Percentiles rank a stretch among this genome's conserved stretches.
These are phyloP conservation scores for Lithophane socia DNA, from an alignment of 2,888 invertebrate species.

Conservation along the genomic window DNA sequence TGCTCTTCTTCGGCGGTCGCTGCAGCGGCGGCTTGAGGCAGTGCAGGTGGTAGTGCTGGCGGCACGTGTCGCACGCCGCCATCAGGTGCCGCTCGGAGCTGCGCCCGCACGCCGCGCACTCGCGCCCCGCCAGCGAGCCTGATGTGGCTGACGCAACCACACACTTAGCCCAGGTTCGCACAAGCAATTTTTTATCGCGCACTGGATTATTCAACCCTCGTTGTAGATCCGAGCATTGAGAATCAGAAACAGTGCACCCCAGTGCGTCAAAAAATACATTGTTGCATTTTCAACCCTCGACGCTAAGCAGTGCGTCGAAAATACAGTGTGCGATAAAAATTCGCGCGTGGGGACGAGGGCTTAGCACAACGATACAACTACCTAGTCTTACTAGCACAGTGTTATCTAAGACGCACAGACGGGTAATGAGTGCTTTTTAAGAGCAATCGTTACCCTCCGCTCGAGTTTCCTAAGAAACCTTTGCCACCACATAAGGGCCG, in stretches of 20 bases:
- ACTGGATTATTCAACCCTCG: neutral
- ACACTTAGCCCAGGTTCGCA: slow-evolving; percentile 41
- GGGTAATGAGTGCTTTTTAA: neutral
- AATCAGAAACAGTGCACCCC: neutral
- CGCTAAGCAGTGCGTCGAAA: neutral
- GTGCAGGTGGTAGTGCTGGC: slow-evolving; percentile 97
- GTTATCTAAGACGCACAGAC: neutral
- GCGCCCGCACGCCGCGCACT: slow-evolving; percentile 96
- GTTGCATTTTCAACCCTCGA: neutral
- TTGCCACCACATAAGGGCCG: neutral
- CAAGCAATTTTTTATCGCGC: neutral
- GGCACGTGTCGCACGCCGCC: slow-evolving; percentile 98
- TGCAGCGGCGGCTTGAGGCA: slow-evolving; percentile 98
- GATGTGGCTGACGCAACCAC: slow-evolving; percentile 64
- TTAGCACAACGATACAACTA: neutral
- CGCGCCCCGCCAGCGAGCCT: slow-evolving; percentile 87
- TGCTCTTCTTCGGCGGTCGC: slow-evolving; percentile 98
- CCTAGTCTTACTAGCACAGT: neutral
- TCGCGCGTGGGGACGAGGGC: neutral
- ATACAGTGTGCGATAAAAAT: neutral
- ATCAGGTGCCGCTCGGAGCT: slow-evolving; percentile 97
- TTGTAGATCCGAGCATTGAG: neutral
- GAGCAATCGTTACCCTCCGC: neutral
- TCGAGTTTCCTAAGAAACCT: slow-evolving; percentile 1
- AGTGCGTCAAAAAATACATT: neutral